Base-by-base conservation (phyloP, 2,888 invertebrate genomes). In the Baccha elongata region DNA sequence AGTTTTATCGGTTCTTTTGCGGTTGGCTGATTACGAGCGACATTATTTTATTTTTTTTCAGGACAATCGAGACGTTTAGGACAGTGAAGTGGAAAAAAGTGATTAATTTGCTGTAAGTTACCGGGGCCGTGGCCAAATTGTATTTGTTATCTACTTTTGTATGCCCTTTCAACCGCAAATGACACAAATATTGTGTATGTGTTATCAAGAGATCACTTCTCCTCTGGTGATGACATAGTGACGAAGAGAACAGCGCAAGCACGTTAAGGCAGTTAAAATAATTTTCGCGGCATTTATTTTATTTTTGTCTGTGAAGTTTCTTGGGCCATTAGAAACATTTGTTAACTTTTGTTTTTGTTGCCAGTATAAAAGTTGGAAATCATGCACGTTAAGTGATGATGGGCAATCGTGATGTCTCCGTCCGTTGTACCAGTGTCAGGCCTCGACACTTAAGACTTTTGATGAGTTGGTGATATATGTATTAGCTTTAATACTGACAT, bases 261-360 rank as follows among this genome's bases (percentile, higher is more conserved):
- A 84, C 79, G 78, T 74, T 52, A 58, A 13, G 13, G 74, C 64
- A 84, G 79, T 84, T 84, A 74, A 79, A 79, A 84, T 67, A 84
- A 84, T 79, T 84, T 84, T 84, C 79, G 74, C 84, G 79, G 79
- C 74, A 37, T 84, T 84, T 83, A 44, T 72, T 52, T 40, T 15
- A 23, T 46, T 72, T 64, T 62, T 78, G 62, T 5, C 55, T 58
- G 64, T 52, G n/a, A 64, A 80, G 37, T 75, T 71, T 60, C 76
- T 40, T 64, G 17, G 55, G 29, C 78, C 72, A 76, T 78, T 68
- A 83, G 78, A 65, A 37, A 58, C 50, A 58, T 58, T 76, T 76
- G 35, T 32, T 19, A 15, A 29, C n/a, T 7, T 19, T 32, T 46
- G 10, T 62, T 29, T 13, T 53, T 60, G 23, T n/a, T 29, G 62